Conservation (phyloP, 2,888 invertebrate species). For the Pollenia griseotomentosa region DNA sequence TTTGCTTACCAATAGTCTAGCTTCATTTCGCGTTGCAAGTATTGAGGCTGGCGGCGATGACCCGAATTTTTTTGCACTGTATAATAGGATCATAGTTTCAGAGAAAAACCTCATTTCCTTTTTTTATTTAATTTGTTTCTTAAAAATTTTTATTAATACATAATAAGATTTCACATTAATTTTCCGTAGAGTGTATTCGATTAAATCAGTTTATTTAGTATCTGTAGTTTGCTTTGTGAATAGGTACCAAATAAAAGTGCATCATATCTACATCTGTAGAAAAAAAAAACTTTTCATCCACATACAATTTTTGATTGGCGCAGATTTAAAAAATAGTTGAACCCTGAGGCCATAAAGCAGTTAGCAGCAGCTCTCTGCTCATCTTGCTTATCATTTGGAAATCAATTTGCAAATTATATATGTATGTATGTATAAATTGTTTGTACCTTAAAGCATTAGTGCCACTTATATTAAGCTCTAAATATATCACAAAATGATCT, state of each 20-base stretch:
- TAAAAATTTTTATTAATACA: not conserved
- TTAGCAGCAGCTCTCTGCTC: not conserved
- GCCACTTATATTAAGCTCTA: conserved; percentile 40
- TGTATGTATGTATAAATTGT: not conserved
- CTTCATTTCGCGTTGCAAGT: too few species aligned
- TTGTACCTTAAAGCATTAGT: conserved; percentile 1
- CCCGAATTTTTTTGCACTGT: too few species aligned
- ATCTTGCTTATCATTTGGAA: conserved; percentile 32
- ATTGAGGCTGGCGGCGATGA: too few species aligned
- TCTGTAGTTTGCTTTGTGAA: not conserved
- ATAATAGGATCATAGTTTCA: too few species aligned
- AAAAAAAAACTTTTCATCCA: not conserved
- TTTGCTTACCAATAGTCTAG: too few species aligned
- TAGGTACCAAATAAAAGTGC: not conserved
- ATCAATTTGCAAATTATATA: conserved; percentile 7
- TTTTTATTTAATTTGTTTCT: not conserved
- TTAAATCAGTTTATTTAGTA: not conserved
- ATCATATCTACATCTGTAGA: too few species aligned
- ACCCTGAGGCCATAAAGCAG: conserved; percentile 22
- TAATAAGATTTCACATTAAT: not conserved
- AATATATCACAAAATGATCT: conserved; percentile 38
- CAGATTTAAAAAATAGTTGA: conserved; percentile 40
- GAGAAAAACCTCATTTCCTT: not conserved
- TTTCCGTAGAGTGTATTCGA: conserved; percentile 9
- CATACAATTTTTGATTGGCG: not conserved